Evolutionary conservation across 2,113 vertebrate genomes (phyloP), one percentile per base, ranked within the genome.

Genomic region (Oryzias melastigma): DNA sequence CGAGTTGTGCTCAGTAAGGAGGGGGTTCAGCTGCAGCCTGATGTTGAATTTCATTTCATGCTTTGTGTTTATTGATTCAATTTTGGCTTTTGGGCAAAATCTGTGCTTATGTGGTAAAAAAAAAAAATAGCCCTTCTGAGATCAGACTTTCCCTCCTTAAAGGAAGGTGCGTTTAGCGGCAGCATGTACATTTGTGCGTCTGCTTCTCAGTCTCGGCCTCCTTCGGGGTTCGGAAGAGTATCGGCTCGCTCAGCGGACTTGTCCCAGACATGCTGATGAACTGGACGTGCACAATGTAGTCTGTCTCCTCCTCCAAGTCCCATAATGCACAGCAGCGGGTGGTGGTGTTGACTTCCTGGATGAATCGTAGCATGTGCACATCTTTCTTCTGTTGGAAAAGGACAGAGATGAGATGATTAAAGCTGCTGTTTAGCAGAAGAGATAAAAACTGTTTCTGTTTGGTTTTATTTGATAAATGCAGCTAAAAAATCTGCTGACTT

Each of bases 261-360:
- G 93, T 92, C 61, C 95, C 95, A 69, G 92, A 94, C 81, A 94
- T 91, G 86, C 95, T 95, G 92, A 98, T 96, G 85, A 94, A 88
- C 87, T 98, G 96, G 68, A 98, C 95, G 0, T 98, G 96, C 83
- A 98, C 95, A 3, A 97, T 96, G 84, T 98, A 98, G 81, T 98
- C 96, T 0, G 96, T 97, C 88, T 97, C 96, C 70, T 96, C 94
- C 80, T 98, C 95, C 83, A 98, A 91, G 87, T 98, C 96, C 96
- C 96, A 98, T 85, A 98, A 92, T 85, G 94, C 94, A 75, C 96
- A 98, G 46, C 94, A 98, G 70, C 92, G 93, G 3, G 95, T 98
- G 87, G 96, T 98, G 72, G 96, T 98, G 92, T 98, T 98, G 86
- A 98, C 95, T 89, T 98, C 96, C 93, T 98, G 96, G 90, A 98